Base-by-base conservation (phyloP, 2,113 vertebrate genomes). In the Apus apus region DNA sequence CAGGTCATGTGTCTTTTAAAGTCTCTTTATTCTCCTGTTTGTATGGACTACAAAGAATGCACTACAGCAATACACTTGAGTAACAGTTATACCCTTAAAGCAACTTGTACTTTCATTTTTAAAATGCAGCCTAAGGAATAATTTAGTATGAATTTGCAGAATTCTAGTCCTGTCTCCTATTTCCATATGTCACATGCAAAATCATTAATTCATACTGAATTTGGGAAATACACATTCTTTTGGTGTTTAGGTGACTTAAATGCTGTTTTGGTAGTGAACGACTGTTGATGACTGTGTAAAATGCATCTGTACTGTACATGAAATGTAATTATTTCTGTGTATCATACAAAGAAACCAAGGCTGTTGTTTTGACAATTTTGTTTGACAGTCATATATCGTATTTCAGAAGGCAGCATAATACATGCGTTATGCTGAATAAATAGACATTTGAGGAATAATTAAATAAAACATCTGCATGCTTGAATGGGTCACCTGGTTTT, bases 231-330 rank as follows among this genome's bases (percentile, higher is more conserved):
- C 96, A 97, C 84, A 51, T 95, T 74, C 73, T 98, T 98, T 98
- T 97, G 93, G 96, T 98, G 97, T 98, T 98, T 98, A 98, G 96
- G 97, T 98, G 97, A 98, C 97, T 98, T 98, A 98, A 98, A 96
- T 97, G 96, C 98, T 98, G 96, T 98, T 98, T 98, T 97, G 97
- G 98, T 98, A 98, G 97, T 98, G 97, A 97, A 98, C 97, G 97
- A 97, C 90, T 97, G 96, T 98, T 97, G 97, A 98, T 97, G 97
- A 98, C 95, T 98, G 98, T 99, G 98, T 98, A 98, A 98, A 98
- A 98, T 99, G 98, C 98, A 98, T 97, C 97, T 98, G 98, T 99
- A 98, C 96, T 98, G 98, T 99, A 98, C 98, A 97, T 98, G 97
- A 98, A 98, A 97, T 98, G 98, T 98, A 98, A 98, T 98, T 98